A percentile compares a stretch with the other conserved stretches of the same genome.
Evolutionary conservation across 2,797 vertebrate species (phyloP).

Genomic region (Chloroceryle amazona): DNA sequence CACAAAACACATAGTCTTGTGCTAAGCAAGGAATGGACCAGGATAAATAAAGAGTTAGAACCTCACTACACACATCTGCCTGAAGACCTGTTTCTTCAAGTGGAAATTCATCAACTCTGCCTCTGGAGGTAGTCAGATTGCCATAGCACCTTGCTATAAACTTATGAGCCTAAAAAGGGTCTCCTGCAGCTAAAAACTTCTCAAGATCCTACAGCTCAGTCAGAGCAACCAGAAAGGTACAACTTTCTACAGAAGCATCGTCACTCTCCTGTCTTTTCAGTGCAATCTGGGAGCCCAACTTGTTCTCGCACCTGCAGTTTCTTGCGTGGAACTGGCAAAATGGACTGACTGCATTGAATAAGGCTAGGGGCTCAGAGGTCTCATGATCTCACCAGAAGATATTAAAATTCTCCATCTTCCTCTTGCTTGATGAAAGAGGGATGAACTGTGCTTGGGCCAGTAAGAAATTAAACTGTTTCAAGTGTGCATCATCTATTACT

Average conservation of each 20-base stretch:
- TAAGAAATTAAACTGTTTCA: constrained; percentile 66
- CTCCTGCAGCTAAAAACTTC: not conserved
- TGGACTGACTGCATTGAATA: not conserved
- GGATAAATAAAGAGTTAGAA: not conserved
- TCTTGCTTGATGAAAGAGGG: not conserved
- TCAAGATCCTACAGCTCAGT: not conserved
- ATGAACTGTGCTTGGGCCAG: not conserved
- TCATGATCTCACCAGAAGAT: constrained; percentile 7
- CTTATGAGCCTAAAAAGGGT: not conserved
- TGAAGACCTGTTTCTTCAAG: not conserved
- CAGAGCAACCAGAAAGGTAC: not conserved
- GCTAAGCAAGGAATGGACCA: not conserved
- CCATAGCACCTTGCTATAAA: not conserved
- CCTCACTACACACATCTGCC: not conserved
- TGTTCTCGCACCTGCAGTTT: not conserved
- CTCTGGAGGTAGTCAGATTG: not conserved
- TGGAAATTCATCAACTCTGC: not conserved
- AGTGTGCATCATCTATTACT: constrained; percentile 60
- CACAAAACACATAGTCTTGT: not conserved
- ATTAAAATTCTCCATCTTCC: constrained; percentile 64
- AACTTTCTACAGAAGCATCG: not conserved
- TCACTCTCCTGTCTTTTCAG: not conserved
- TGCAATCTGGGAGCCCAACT: not conserved
- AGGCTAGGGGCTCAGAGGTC: not conserved
- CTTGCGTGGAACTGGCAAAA: not conserved